phyloP scores from a whole-genome alignment of 1,140 invertebrate genomes.

The Orius laevigatus region DNA sequence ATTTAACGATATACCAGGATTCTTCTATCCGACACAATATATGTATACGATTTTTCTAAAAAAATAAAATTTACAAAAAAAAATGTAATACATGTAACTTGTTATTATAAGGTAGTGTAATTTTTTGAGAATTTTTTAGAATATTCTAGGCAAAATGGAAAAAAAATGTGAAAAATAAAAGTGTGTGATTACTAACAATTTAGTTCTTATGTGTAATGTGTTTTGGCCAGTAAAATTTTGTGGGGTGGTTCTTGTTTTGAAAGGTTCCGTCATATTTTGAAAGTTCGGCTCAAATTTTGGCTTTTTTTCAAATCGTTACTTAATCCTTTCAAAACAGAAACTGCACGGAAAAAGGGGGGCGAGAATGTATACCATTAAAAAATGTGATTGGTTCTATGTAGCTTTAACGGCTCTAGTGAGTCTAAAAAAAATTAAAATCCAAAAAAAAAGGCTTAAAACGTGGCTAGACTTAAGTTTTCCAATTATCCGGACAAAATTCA shows the following conservation, averaged over 20 bases:
- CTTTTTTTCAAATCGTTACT: no score
- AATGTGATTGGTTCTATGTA: constrained; percentile 13
- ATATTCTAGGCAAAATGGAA: constrained; percentile 5
- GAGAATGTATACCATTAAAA: constrained; percentile 10
- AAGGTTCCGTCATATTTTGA: no score
- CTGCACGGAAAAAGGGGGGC: constrained; percentile 6
- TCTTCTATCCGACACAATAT: constrained; percentile 16
- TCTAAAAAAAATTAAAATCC: constrained; percentile 1
- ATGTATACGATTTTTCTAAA: constrained; percentile 19
- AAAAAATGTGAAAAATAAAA: neutral
- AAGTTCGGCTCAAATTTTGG: no score
- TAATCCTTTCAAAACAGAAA: no score
- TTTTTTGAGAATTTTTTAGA: constrained; percentile 14
- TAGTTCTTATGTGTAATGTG: constrained; percentile 12
- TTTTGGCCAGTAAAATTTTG: constrained; percentile 7
- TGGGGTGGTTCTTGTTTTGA: no score
- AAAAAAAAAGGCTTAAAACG: neutral
- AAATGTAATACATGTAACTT: constrained; percentile 15
- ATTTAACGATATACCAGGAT: constrained; percentile 19
- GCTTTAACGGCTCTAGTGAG: constrained; percentile 7
- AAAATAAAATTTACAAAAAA: constrained; percentile 3
- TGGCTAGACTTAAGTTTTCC: neutral
- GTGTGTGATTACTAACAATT: constrained; percentile 16
- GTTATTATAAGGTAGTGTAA: constrained; percentile 19
- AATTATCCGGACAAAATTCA: neutral